Evolutionary conservation across 2,888 invertebrate genomes (phyloP).

Genomic region (Tiliacea citrago): DNA sequence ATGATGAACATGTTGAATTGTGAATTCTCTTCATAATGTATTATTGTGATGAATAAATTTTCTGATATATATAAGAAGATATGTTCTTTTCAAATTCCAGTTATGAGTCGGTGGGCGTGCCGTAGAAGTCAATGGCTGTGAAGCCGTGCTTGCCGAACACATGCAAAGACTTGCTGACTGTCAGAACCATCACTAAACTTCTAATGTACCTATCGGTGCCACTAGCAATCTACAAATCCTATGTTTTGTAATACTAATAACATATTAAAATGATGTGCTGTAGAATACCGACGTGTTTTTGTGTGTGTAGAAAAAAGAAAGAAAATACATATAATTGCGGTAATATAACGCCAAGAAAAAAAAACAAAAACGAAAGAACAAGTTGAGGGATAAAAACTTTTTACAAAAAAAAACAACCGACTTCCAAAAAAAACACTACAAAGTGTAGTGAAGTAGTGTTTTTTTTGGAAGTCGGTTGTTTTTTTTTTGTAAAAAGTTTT

Average conservation of each 20-base stretch:
- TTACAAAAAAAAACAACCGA: too few relatives aligned
- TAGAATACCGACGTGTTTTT: not conserved
- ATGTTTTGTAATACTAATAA: not conserved
- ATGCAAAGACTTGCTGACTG: constrained; percentile 73
- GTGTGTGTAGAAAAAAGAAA: too few relatives aligned
- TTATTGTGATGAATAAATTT: not conserved
- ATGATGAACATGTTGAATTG: not conserved
- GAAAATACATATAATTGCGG: too few relatives aligned
- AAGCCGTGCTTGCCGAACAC: constrained; percentile 72
- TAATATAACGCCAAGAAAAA: too few relatives aligned
- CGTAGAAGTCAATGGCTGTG: constrained; percentile 74
- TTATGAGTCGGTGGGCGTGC: constrained; percentile 77
- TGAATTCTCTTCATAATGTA: not conserved
- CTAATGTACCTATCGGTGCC: constrained; percentile 9
- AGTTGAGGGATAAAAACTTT: too few relatives aligned
- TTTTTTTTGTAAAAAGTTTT: too few relatives aligned
- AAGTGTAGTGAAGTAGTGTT: too few relatives aligned
- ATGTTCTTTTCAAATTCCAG: constrained; percentile 64
- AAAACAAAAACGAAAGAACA: too few relatives aligned
- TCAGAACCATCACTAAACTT: constrained; percentile 70
- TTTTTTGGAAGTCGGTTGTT: too few relatives aligned
- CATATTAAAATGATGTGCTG: not conserved
- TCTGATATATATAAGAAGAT: not conserved
- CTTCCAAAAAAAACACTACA: too few relatives aligned
- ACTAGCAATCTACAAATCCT: not conserved